phyloP scores from a whole-genome alignment of 2,113 vertebrate genomes.

The Psittacara wagleri region DNA sequence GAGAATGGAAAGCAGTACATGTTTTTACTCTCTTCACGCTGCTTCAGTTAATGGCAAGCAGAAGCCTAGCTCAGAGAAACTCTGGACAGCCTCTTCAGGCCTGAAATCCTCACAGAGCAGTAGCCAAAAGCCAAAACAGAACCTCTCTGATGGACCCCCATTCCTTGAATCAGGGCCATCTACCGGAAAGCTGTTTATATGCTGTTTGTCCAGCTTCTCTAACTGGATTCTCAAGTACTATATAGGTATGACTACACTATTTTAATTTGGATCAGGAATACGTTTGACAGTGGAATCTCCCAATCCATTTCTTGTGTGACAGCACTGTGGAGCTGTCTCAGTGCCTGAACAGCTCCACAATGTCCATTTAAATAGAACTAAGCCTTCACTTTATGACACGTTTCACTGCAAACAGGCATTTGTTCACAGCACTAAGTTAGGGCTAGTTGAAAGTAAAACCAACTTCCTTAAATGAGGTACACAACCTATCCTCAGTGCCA shows the following conservation, averaged over 20 bases:
- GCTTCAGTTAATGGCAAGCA: background rate
- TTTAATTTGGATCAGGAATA: background rate
- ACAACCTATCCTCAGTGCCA: background rate
- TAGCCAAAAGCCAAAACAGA: background rate
- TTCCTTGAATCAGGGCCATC: background rate
- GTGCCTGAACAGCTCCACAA: background rate
- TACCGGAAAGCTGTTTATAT: rapidly evolving
- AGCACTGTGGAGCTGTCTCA: background rate
- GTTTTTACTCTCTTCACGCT: background rate
- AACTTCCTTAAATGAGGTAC: background rate
- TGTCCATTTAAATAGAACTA: background rate
- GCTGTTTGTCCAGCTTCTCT: background rate
- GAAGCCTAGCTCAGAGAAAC: background rate
- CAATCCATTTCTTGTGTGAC: background rate
- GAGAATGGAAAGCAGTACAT: background rate
- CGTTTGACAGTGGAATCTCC: background rate
- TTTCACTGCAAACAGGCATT: background rate
- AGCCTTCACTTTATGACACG: background rate
- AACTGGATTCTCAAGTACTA: background rate
- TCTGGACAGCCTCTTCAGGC: background rate
- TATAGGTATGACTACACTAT: background rate
- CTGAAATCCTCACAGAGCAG: background rate
- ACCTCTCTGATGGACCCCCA: background rate
- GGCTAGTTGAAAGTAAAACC: background rate
- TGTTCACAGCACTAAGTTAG: background rate